These are phyloP conservation scores for Myocastor coypus DNA, from an alignment of 2,113 vertebrate genomes.

Conservation along the genomic window DNA sequence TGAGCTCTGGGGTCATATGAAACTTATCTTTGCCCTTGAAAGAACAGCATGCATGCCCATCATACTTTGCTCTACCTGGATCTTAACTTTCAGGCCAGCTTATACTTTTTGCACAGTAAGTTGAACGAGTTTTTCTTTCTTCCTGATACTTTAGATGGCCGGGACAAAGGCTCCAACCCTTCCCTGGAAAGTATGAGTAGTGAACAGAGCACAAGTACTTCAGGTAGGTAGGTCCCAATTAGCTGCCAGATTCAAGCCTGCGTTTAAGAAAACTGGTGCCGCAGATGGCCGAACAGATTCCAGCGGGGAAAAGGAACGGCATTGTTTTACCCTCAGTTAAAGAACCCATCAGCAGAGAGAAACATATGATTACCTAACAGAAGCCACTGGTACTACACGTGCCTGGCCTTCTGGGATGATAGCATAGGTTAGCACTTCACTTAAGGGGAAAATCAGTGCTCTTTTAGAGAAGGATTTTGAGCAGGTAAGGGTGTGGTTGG, in stretches of 20 bases:
- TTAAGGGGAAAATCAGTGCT: neutral
- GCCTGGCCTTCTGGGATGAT: neutral
- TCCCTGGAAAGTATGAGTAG: conserved; percentile 90
- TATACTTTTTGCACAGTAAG: neutral
- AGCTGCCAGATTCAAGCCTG: neutral
- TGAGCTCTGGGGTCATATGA: neutral
- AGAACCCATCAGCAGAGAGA: neutral
- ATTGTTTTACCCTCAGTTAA: neutral
- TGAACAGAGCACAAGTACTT: conserved; percentile 92
- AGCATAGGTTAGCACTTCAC: neutral
- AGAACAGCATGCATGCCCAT: neutral
- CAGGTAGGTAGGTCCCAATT: conserved; percentile 87
- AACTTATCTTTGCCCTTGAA: neutral
- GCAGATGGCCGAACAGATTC: neutral
- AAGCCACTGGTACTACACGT: neutral
- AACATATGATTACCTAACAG: neutral
- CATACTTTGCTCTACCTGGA: neutral
- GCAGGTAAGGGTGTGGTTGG: neutral
- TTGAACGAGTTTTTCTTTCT: conserved; percentile 53
- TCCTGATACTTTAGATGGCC: conserved; percentile 78
- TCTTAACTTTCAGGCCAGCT: neutral
- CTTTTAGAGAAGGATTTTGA: conserved; percentile 5
- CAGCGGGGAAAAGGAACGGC: neutral
- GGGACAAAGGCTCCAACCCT: conserved; percentile 78
- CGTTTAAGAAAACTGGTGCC: neutral